phyloP scores from a whole-genome alignment of 2,797 vertebrate genomes.

The Syngnathus acus region DNA sequence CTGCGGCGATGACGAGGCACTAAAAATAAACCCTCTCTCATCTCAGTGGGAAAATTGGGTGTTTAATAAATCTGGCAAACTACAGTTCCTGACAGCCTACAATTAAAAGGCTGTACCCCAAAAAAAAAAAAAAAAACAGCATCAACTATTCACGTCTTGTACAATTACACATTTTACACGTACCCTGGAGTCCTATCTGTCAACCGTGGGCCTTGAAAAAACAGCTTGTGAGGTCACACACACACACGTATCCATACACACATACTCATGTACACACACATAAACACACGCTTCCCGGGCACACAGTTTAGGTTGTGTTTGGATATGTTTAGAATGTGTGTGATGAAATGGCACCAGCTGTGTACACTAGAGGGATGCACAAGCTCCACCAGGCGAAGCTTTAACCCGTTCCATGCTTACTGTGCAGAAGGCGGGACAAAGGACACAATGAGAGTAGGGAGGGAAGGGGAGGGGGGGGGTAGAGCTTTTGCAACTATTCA shows the following conservation, averaged over 20 bases:
- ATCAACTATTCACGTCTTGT: slow-evolving; percentile 51
- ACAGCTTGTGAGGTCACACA: slow-evolving; percentile 40
- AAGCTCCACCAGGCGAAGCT: slow-evolving; percentile 37
- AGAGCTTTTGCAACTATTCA: not conserved
- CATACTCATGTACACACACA: slow-evolving; percentile 8
- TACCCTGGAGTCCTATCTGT: slow-evolving; percentile 58
- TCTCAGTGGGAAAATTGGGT: slow-evolving; percentile 59
- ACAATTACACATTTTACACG: slow-evolving; percentile 50
- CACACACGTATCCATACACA: slow-evolving; percentile 4
- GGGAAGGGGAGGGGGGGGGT: not conserved
- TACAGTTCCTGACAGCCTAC: slow-evolving; percentile 54
- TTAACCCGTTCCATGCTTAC: slow-evolving; percentile 65
- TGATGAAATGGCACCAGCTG: slow-evolving; percentile 78
- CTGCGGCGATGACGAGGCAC: slow-evolving; percentile 31
- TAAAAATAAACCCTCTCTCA: slow-evolving; percentile 56
- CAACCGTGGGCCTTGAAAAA: slow-evolving; percentile 56
- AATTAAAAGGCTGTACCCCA: slow-evolving; percentile 47
- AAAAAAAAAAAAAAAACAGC: slow-evolving; percentile 33
- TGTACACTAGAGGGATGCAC: slow-evolving; percentile 69
- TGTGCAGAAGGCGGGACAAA: slow-evolving; percentile 25
- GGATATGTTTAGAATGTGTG: slow-evolving; percentile 71
- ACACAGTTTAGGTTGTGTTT: slow-evolving; percentile 60
- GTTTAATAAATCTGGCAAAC: slow-evolving; percentile 66
- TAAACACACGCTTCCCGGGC: slow-evolving; percentile 10
- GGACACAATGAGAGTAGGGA: slow-evolving; percentile 22